These are phyloP conservation scores for Drosophila mulleri DNA, from an alignment of 2,888 invertebrate genomes.

Conservation along the genomic window DNA sequence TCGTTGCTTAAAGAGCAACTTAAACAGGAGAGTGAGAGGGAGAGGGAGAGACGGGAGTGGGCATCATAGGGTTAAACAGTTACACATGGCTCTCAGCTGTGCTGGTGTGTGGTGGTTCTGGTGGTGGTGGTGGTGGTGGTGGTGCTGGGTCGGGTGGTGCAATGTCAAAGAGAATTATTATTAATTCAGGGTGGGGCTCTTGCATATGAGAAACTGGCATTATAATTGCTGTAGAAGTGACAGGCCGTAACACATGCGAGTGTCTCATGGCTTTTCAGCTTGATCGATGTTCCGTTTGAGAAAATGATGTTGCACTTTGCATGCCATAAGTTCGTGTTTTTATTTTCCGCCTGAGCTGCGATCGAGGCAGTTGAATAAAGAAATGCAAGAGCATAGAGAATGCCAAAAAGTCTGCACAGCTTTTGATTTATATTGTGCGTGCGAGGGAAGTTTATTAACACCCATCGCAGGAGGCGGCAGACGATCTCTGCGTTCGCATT, in stretches of 20 bases:
- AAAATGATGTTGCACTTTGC: conserved; percentile 67
- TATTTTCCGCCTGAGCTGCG: conserved; percentile 48
- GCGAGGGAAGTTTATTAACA: conserved; percentile 62
- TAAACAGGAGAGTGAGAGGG: conserved; percentile 17
- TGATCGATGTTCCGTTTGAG: conserved; percentile 63
- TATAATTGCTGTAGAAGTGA: conserved; percentile 61
- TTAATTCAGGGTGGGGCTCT: conserved; percentile 55
- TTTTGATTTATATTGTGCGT: conserved; percentile 66
- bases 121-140: too few species aligned
- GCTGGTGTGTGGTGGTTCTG: conserved; percentile 6
- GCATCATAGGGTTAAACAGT: conserved; percentile 64
- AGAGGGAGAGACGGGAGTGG: conserved; percentile 38
- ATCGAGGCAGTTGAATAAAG: conserved; percentile 13
- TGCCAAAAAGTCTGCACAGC: conserved; percentile 47
- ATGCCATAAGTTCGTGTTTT: conserved; percentile 51
- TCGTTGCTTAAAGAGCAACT: conserved; percentile 68
- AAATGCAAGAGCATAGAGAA: conserved; percentile 1
- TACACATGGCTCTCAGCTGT: conserved; percentile 59
- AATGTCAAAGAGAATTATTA: conserved; percentile 58
- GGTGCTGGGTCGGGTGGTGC: conserved; percentile 23
- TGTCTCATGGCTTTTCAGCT: conserved; percentile 20
- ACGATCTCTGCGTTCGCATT: conserved; percentile 44
- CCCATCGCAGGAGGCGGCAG: conserved; percentile 27
- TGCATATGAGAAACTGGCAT: conserved; percentile 48
- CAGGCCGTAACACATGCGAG: conserved; percentile 45